Evolutionary conservation across 2,113 vertebrate species (phyloP).

Genomic region (Mesocricetus auratus): DNA sequence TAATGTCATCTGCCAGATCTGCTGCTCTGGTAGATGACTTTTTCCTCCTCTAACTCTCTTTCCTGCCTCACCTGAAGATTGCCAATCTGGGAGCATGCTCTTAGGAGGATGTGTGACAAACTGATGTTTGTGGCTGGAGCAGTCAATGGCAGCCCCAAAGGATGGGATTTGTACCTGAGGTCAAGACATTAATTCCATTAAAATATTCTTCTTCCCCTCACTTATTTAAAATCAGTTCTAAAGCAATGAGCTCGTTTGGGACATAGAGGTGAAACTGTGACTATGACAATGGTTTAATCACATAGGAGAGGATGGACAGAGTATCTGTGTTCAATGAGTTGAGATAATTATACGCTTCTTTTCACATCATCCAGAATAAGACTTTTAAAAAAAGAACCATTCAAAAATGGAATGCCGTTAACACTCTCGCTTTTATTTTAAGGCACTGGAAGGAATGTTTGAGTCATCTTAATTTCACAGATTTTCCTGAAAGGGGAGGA

Average conservation of each 20-base stretch:
- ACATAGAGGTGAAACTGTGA: conserved; percentile 24
- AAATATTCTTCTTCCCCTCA: conserved; percentile 15
- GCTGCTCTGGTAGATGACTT: no score
- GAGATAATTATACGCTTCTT: conserved; percentile 65
- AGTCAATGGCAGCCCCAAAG: not conserved
- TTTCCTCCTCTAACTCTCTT: not conserved
- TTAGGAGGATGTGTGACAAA: not conserved
- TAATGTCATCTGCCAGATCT: not conserved
- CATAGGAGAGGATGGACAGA: not conserved
- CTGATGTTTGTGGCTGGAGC: not conserved
- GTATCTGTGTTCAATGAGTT: conserved; percentile 25
- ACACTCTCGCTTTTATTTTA: conserved; percentile 70
- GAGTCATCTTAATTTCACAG: conserved; percentile 72
- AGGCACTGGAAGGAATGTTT: conserved; percentile 55
- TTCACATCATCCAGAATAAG: conserved; percentile 60
- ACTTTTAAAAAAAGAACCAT: conserved; percentile 26
- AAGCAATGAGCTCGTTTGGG: not conserved
- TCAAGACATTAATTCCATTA: conserved; percentile 16
- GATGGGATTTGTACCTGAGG: not conserved
- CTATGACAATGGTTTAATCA: conserved; percentile 65
- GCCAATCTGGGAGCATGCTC: not conserved
- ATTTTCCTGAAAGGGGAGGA: conserved; percentile 63
- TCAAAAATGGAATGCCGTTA: conserved; percentile 73
- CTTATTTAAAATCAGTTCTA: conserved; percentile 26
- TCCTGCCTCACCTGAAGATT: not conserved